Conservation (phyloP, 2,113 vertebrate genomes). For the Hypanus sabinus region DNA sequence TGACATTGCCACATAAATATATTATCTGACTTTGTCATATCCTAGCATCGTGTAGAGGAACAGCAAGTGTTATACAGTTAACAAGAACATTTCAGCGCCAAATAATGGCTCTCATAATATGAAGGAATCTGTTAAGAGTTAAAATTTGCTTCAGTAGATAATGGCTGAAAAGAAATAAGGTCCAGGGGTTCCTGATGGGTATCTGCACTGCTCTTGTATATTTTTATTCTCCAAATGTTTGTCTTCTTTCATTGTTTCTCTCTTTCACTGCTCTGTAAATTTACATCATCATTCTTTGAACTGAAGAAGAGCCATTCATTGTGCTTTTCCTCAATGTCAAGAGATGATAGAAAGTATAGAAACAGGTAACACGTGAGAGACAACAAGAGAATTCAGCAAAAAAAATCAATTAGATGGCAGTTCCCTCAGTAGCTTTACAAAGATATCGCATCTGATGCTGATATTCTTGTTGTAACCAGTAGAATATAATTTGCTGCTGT, state of each 20-base stretch:
- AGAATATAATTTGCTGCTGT: not conserved
- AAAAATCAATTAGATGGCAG: not conserved
- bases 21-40: conserved; percentile 14
- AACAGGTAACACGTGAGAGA: not conserved
- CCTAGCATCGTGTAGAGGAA: not conserved
- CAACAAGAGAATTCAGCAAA: not conserved
- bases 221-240: not conserved
- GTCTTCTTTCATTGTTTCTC: not conserved
- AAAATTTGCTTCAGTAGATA: conserved; percentile 15
- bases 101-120: not conserved
- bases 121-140: not conserved
- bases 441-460: not conserved
- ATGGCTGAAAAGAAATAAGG: not conserved
- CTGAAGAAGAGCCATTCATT: not conserved
- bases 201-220: not conserved
- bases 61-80: not conserved
- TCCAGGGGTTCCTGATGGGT: not conserved
- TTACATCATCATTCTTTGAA: not conserved
- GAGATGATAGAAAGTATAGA: not conserved
- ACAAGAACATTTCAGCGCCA: not conserved
- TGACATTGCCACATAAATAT: conserved; percentile 16
- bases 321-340: not conserved
- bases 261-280: not conserved
- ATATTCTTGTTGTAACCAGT: not conserved
- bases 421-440: not conserved